Base-by-base conservation (phyloP, 1,140 invertebrate genomes). In the Drosophila willistoni region DNA sequence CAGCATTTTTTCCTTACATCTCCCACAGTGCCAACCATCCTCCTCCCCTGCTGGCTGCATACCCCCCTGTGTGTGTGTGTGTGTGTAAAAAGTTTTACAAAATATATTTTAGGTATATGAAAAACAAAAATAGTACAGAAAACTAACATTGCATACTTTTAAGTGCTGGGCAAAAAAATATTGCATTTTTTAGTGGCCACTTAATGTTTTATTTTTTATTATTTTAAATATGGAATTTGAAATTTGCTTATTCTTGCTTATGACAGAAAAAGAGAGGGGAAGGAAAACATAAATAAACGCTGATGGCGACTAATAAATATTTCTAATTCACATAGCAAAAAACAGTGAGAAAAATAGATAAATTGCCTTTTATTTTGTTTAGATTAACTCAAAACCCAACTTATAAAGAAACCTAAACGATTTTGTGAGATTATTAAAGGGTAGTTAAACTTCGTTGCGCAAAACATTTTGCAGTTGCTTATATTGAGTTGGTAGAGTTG, bases 141-240 rank as follows among this genome's bases (percentile, higher is more conserved):
- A 75, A 75, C n/a, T 59, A 54, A 14, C 9, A 41, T 83, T 83
- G 83, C 76, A 86, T 87, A 86, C 83, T 86, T 82, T 86, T 82
- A 68, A 87, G 83, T 77, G 83, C 76, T 66, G 65, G 71, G 75
- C 78, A 86, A 51, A 51, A 29, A 29, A 51, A 51, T 85, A 86
- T 85, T 78, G 81, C 73, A 78, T 78, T 79, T 82, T 77, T 71
- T 87, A 86, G 87, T 79, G 62, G 66, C 64, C 71, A 51, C 55
- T 56, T 64, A 73, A 54, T 62, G 57, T 65, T 71, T 68, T 39
- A 47, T 62, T 44, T 59, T 59, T 59, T 9, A 59, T 5, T 13
- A 22, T 44, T 62, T 62, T 44, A 42, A 25, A 47, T 19, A 17
- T 17, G 44, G 10, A 22, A 51, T 51, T 51, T 22, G 3, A 51